These are phyloP conservation scores for Cheumatopsyche charites DNA, from an alignment of 1,140 invertebrate species.

Conservation along the genomic window DNA sequence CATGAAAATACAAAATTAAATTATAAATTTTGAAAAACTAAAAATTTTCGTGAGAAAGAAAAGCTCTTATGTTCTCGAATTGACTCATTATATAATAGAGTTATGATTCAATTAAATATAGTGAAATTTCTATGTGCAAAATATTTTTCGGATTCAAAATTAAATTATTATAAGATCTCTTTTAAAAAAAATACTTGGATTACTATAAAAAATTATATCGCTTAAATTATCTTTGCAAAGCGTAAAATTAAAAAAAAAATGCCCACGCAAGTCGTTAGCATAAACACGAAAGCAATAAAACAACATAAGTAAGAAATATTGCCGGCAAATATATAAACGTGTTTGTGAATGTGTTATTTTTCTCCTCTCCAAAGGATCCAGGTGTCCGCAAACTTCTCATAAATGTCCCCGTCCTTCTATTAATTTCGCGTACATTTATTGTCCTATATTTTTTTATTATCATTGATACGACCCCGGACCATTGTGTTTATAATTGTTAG, in stretches of 20 bases:
- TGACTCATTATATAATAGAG: too few relatives aligned
- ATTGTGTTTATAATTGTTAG: constrained; percentile 26
- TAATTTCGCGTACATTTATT: constrained; percentile 23
- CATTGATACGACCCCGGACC: constrained; percentile 18
- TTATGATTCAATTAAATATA: too few relatives aligned
- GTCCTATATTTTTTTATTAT: constrained; percentile 30
- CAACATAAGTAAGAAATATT: constrained; percentile 13
- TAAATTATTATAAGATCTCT: too few relatives aligned
- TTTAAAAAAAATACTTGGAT: too few relatives aligned
- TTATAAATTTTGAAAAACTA: too few relatives aligned
- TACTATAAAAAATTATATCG: too few relatives aligned
- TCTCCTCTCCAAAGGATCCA: constrained; percentile 12
- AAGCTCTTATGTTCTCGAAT: too few relatives aligned
- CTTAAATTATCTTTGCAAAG: not conserved
- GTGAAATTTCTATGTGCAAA: too few relatives aligned
- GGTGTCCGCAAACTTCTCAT: constrained; percentile 28
- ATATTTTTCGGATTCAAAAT: too few relatives aligned
- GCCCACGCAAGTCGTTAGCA: not conserved
- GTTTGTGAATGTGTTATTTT: not conserved
- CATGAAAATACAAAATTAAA: too few relatives aligned
- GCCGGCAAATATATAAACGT: not conserved
- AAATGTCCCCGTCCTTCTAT: constrained; percentile 27
- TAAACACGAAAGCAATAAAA: constrained; percentile 11
- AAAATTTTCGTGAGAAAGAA: too few relatives aligned
- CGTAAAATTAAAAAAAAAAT: not conserved